Conservation (phyloP, 2,113 vertebrate genomes). For the Grus americana region DNA sequence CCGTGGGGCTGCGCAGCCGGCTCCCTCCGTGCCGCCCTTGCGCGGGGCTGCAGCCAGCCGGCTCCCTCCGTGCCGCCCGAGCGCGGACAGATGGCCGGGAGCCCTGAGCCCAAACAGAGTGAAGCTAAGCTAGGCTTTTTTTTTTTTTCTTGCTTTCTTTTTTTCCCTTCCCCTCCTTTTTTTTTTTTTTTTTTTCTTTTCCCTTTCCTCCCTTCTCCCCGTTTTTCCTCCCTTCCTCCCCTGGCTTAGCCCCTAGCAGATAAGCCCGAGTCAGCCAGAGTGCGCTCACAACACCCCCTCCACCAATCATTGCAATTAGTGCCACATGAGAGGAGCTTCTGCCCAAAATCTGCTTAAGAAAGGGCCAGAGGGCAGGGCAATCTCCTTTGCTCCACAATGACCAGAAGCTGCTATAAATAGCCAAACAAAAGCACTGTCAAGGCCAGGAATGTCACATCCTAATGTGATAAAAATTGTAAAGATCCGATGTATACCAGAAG, state of each 20-base stretch:
- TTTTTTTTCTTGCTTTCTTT: accelerated
- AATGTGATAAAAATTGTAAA: conserved; percentile 53
- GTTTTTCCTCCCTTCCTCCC: not conserved
- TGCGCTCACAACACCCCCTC: conserved; percentile 58
- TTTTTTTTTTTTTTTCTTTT: accelerated
- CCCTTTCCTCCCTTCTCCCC: not conserved
- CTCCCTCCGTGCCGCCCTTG: conserved; percentile 28
- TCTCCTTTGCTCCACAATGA: conserved; percentile 71
- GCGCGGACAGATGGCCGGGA: conserved; percentile 62
- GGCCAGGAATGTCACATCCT: conserved; percentile 67
- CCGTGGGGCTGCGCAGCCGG: not conserved
- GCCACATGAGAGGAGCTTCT: conserved; percentile 75
- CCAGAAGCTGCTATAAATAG: conserved; percentile 74
- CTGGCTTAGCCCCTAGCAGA: conserved; percentile 61
- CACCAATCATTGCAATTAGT: conserved; percentile 77
- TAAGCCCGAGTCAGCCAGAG: conserved; percentile 56
- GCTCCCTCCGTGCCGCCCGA: conserved; percentile 13
- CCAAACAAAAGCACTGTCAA: conserved; percentile 68
- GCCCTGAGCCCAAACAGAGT: conserved; percentile 33
- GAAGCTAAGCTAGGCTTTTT: conserved; percentile 16
- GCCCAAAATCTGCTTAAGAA: conserved; percentile 76
- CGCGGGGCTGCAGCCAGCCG: not conserved
- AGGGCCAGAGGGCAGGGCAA: conserved; percentile 74
- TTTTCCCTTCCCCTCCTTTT: not conserved
- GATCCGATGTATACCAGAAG: not conserved